Evolutionary conservation across 2,113 vertebrate genomes (phyloP).

Genomic region (Rhabdornis inornatus): DNA sequence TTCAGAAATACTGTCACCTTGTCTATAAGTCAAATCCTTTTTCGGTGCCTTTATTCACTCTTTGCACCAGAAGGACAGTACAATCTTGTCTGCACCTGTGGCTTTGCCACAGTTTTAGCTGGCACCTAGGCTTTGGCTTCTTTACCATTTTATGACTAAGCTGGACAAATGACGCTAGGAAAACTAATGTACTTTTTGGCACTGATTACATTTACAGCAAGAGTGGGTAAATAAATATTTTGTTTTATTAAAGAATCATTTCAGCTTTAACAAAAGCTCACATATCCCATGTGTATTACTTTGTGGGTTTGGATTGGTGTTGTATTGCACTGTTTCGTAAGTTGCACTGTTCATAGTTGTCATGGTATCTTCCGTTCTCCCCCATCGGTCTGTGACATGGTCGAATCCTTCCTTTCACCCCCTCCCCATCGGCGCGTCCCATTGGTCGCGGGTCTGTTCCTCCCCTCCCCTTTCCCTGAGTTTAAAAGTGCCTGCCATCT

Average conservation of each 20-base stretch:
- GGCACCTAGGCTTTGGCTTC: background rate
- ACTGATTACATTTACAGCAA: background rate
- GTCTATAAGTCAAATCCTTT: background rate
- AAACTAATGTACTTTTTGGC: constrained; percentile 13
- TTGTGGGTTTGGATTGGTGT: background rate
- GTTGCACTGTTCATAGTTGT: too few relatives aligned
- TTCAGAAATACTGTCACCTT: constrained; percentile 18
- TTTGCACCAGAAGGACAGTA: background rate
- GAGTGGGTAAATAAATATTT: background rate
- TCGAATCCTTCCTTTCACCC: too few relatives aligned
- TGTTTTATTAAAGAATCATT: constrained; percentile 17
- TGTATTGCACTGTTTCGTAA: too few relatives aligned
- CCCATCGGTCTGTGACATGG: too few relatives aligned
- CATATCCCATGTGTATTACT: background rate
- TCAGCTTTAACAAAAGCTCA: constrained; percentile 18
- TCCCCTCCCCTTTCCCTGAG: too few relatives aligned
- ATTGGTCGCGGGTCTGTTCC: too few relatives aligned
- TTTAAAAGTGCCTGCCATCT: too few relatives aligned
- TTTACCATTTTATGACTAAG: background rate
- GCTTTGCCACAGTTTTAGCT: background rate
- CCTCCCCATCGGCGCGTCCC: too few relatives aligned
- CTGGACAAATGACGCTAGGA: background rate
- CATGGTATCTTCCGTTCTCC: too few relatives aligned
- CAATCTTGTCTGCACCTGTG: background rate
- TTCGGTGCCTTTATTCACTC: background rate